Base-by-base conservation (phyloP, 1,140 invertebrate genomes). In the Anthonomus grandis region DNA sequence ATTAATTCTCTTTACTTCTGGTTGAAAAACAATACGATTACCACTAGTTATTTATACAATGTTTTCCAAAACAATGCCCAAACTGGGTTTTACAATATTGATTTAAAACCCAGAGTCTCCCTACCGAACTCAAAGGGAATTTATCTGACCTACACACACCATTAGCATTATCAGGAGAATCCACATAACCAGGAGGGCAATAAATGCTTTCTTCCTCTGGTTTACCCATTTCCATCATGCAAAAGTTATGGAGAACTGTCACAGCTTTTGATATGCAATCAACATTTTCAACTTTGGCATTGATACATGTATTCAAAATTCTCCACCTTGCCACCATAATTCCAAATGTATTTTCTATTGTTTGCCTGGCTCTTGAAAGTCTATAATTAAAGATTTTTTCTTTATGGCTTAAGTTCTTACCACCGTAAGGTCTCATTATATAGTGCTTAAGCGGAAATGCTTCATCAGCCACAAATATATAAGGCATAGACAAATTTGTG, bases 321-420 rank as follows among this genome's bases (percentile, higher is more conserved):
- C 50, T n/a, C 47, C 24, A 62, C 13, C n/a, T n/a, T n/a, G n/a
- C n/a, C n/a, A n/a, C n/a, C n/a, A n/a, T n/a, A n/a, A n/a, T n/a
- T n/a, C n/a, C 74, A 64, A 77, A 76, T 4, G 70, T 65, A 66
- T 73, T 74, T 70, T 75, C 70, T 39, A 76, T 64, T 22, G 62
- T 59, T 57, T 70, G 44, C 50, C 73, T 62, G 18, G 70, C 72
- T 53, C 74, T 56, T 24, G 15, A 58, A 18, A 64, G 21, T 38
- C 50, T 51, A n/a, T n/a, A n/a, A 38, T 62, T 63, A 41, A 55
- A 63, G 23, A 60, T 46, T 39, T 31, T 59, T 56, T 63, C n/a
- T 8, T 17, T 36, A n/a, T 25, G n/a, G 23, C 5, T 15, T 24
- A 55, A 19, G 46, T 49, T 55, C 50, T 34, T 50, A 10, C 63